Evolutionary conservation across 2,113 vertebrate species (phyloP).

Genomic region (Pteropus alecto): DNA sequence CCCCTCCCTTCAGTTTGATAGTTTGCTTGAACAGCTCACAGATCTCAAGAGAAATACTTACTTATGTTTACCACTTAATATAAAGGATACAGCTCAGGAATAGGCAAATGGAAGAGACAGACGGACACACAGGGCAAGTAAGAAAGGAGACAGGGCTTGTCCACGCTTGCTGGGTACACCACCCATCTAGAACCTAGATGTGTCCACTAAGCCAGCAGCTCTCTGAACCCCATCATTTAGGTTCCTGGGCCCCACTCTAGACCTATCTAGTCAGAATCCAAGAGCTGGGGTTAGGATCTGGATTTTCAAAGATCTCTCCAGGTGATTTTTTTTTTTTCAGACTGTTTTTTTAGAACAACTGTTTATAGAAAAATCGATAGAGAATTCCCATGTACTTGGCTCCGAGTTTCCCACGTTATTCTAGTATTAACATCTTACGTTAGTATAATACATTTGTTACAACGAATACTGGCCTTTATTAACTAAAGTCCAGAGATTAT

Average conservation of each 20-base stretch:
- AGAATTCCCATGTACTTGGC: not conserved
- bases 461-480: not conserved
- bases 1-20: not conserved
- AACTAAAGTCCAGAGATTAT: not conserved
- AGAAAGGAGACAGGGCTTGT: too few species aligned
- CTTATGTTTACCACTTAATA: not conserved
- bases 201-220: not conserved
- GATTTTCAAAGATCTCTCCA: not conserved
- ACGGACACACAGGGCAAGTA: too few species aligned
- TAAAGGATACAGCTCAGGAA: not conserved
- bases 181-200: not conserved
- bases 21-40: not conserved
- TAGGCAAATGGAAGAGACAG: not conserved
- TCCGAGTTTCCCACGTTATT: not conserved
- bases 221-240: not conserved
- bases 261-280: not conserved
- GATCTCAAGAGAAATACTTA: not conserved
- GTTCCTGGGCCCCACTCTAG: not conserved
- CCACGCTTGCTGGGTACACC: fast-evolving
- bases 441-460: not conserved
- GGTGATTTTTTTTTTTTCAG: too few species aligned
- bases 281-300: not conserved
- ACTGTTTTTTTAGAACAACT: not conserved
- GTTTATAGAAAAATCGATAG: not conserved
- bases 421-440: too few species aligned